phyloP scores from a whole-genome alignment of 1,140 invertebrate genomes.

The Micrasema minimum region DNA sequence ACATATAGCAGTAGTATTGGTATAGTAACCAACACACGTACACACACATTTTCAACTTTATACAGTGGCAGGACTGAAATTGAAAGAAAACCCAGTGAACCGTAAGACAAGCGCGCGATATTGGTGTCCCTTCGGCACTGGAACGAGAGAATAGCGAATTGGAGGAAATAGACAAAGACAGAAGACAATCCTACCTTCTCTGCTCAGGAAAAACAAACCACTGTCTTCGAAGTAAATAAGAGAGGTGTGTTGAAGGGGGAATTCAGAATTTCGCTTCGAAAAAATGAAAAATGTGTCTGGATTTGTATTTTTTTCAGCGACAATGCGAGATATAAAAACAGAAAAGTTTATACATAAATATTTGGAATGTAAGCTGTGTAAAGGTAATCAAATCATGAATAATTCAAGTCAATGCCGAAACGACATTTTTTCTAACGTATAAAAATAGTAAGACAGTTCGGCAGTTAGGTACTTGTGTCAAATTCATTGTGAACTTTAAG shows the following conservation, averaged over 20 bases:
- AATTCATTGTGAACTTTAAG: too few relatives aligned
- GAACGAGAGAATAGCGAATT: not conserved
- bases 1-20: not conserved
- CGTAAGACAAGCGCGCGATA: slow-evolving; percentile 66
- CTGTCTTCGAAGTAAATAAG: slow-evolving; percentile 24
- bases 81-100: slow-evolving; percentile 69
- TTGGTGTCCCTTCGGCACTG: slow-evolving; percentile 57
- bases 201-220: slow-evolving; percentile 31
- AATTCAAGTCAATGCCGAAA: not conserved
- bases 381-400: not conserved
- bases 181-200: not conserved
- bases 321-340: too few relatives aligned
- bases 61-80: slow-evolving; percentile 60
- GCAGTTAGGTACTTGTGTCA: too few relatives aligned
- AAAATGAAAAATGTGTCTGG: slow-evolving; percentile 4
- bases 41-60: slow-evolving; percentile 25
- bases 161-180: slow-evolving; percentile 14
- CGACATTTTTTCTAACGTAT: too few relatives aligned
- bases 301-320: not conserved
- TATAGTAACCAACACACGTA: not conserved
- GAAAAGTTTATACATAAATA: too few relatives aligned
- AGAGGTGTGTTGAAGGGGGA: slow-evolving; percentile 13
- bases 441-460: too few relatives aligned
- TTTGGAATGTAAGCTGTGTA: not conserved
- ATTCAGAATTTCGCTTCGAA: slow-evolving; percentile 11